phyloP scores from a whole-genome alignment of 2,797 vertebrate genomes.

The Labroides dimidiatus region DNA sequence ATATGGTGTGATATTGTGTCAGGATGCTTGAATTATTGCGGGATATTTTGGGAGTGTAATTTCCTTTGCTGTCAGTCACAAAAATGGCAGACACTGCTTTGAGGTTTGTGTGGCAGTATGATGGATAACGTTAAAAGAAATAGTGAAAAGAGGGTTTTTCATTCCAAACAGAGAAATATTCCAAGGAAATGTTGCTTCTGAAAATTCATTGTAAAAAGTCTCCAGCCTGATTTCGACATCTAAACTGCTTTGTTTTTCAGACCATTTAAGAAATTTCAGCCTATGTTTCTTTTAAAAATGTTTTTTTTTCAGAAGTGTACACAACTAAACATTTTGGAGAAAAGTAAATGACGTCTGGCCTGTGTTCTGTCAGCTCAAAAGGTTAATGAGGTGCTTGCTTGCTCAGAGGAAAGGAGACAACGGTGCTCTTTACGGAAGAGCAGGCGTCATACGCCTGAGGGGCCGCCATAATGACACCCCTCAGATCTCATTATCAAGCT shows the following conservation, averaged over 20 bases:
- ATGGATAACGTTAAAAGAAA: slow-evolving; percentile 6
- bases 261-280: neutral
- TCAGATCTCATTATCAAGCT: slow-evolving; percentile 85
- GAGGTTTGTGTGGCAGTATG: slow-evolving; percentile 9
- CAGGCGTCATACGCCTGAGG: slow-evolving; percentile 58
- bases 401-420: slow-evolving; percentile 63
- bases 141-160: neutral
- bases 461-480: slow-evolving; percentile 74
- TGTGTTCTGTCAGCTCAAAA: slow-evolving; percentile 70
- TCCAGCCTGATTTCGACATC: neutral
- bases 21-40: neutral
- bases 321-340: slow-evolving; percentile 29
- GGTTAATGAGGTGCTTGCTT: slow-evolving; percentile 79
- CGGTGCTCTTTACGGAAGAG: slow-evolving; percentile 77
- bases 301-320: slow-evolving; percentile 10
- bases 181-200: neutral
- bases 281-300: slow-evolving; percentile 4
- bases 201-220: neutral
- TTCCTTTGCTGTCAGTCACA: slow-evolving; percentile 38
- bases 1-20: slow-evolving; percentile 2
- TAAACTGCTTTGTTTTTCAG: neutral
- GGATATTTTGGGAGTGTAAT: slow-evolving; percentile 52
- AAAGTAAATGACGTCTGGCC: slow-evolving; percentile 42
- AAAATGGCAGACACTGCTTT: neutral
- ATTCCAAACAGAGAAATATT: neutral